phyloP scores from a whole-genome alignment of 2,797 vertebrate genomes.

The Pteropus rufus region DNA sequence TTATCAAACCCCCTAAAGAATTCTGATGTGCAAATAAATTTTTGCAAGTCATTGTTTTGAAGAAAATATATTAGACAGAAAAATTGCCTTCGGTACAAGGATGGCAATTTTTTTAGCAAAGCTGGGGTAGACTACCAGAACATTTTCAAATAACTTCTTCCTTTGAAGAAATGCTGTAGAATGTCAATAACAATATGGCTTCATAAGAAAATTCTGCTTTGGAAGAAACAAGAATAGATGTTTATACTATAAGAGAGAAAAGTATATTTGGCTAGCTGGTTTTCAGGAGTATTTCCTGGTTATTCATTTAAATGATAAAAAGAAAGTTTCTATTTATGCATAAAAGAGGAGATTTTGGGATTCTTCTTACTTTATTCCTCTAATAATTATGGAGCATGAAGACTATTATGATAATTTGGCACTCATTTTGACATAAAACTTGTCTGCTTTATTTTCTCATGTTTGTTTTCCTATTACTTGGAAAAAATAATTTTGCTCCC shows the following conservation, averaged over 20 bases:
- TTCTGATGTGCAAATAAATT: not conserved
- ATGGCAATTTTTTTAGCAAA: conserved; percentile 8
- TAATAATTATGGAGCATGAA: not conserved
- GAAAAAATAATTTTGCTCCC: not conserved
- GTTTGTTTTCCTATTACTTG: not conserved
- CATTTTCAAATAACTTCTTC: not conserved
- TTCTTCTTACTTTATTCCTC: not conserved
- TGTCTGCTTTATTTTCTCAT: not conserved
- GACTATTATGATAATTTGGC: not conserved
- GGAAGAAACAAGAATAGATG: not conserved
- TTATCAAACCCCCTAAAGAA: not conserved
- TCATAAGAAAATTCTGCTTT: not conserved
- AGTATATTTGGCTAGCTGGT: not conserved
- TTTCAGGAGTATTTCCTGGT: not conserved
- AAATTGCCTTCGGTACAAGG: not conserved
- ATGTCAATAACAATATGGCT: not conserved
- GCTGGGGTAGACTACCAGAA: not conserved
- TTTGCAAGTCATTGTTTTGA: conserved; percentile 23
- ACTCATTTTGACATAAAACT: not conserved
- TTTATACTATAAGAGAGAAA: not conserved
- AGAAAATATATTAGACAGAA: not conserved
- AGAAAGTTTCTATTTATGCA: not conserved
- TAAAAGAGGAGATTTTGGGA: not conserved
- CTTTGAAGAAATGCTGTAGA: not conserved
- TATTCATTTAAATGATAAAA: not conserved